A percentile compares a stretch with the other conserved stretches of the same genome.
Evolutionary conservation across 2,888 invertebrate genomes (phyloP).

Genomic region (Hedya salicella): DNA sequence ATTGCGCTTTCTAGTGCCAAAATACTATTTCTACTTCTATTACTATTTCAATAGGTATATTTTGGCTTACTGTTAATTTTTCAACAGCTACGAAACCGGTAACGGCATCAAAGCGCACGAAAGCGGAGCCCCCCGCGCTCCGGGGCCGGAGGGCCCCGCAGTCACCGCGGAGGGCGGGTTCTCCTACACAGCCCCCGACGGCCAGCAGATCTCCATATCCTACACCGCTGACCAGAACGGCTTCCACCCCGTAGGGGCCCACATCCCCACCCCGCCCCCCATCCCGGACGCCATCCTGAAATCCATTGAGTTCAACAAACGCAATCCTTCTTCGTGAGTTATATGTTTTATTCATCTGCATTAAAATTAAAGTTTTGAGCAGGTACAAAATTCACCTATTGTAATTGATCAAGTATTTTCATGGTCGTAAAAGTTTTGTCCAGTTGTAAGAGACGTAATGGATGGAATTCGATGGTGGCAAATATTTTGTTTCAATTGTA

Average conservation of each 20-base stretch:
- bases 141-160: conserved; percentile 81
- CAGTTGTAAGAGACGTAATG: too few relatives aligned
- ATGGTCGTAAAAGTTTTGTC: too few relatives aligned
- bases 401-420: too few relatives aligned
- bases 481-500: too few relatives aligned
- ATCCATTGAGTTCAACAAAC: conserved; percentile 80
- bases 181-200: conserved; percentile 88
- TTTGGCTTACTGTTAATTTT: background rate
- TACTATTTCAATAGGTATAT: background rate
- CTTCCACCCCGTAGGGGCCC: conserved; percentile 87
- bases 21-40: background rate
- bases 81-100: conserved; percentile 86
- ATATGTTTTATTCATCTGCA: too few relatives aligned
- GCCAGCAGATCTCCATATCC: conserved; percentile 86
- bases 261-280: conserved; percentile 86
- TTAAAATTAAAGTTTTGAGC: too few relatives aligned
- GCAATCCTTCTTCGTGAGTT: conserved; percentile 76
- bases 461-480: too few relatives aligned
- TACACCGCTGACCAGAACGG: conserved; percentile 91
- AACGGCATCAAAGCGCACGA: conserved; percentile 87
- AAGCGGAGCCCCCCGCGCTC: conserved; percentile 83
- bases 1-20: background rate
- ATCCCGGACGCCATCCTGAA: conserved; percentile 81
- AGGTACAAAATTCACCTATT: too few relatives aligned
- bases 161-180: conserved; percentile 87